phyloP scores from a whole-genome alignment of 2,113 vertebrate species.

The Lanius ludovicianus region DNA sequence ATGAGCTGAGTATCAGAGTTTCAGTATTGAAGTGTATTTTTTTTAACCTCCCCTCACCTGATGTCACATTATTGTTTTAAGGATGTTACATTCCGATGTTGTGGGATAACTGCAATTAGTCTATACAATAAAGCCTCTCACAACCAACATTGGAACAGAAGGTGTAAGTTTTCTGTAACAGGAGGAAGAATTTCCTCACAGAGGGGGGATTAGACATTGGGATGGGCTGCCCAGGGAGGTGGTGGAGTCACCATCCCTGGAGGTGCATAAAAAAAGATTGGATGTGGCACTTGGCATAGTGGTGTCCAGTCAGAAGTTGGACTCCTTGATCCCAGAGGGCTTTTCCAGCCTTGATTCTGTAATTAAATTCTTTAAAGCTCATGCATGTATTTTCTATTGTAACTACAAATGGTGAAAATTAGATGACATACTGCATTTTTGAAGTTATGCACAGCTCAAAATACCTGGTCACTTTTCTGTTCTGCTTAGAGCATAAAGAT shows the following conservation, averaged over 20 bases:
- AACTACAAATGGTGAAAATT: background rate
- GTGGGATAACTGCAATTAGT: background rate
- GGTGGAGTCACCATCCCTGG: background rate
- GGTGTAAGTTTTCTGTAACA: background rate
- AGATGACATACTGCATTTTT: background rate
- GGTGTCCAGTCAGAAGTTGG: background rate
- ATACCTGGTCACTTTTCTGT: background rate
- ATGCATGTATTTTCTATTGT: background rate
- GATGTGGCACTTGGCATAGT: background rate
- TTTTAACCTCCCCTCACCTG: background rate
- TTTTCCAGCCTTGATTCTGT: background rate
- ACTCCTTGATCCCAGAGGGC: background rate
- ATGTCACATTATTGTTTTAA: background rate
- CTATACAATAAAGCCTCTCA: background rate
- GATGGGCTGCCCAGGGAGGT: fast-evolving
- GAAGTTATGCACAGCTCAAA: background rate
- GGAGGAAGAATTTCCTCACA: background rate
- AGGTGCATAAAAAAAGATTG: background rate
- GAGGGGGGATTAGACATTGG: background rate
- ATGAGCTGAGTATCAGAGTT: background rate
- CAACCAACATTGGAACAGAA: background rate
- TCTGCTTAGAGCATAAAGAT: background rate
- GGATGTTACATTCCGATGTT: background rate
- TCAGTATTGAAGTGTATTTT: background rate
- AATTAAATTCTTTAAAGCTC: background rate